Base-by-base conservation (phyloP, 2,113 vertebrate species). In the Fregata magnificens region DNA sequence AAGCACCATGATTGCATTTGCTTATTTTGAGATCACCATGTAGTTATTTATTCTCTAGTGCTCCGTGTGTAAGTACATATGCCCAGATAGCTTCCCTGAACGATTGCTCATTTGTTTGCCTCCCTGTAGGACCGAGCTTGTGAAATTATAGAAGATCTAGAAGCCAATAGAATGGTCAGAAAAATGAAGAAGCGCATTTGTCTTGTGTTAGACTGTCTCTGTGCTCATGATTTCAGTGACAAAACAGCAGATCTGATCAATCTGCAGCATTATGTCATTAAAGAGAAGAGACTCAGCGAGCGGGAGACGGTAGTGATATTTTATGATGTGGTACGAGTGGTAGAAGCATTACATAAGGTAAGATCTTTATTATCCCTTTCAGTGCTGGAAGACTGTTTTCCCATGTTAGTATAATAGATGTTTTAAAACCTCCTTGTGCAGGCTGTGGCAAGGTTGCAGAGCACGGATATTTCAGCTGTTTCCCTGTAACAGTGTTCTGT, bases 191-290 rank as follows among this genome's bases (percentile, higher is more conserved):
- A 99, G 93, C 99, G 99, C 19, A 99, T 99, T 98, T 99, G 99
- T 93, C 99, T 99, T 0, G 99, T 99, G 95, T 98, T 99, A 10
- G 99, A 99, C 98, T 99, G 99, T 97, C 98, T 99, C 76, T 99
- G 99, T 74, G 99, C 99, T 20, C 99, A 99, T 0, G 99, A 99
- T 97, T 99, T 99, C 98, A 99, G 99, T 7, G 99, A 99, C 98
- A 99, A 99, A 97, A 99, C 99, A 0, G 99, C 99, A 2, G 99
- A 99, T 97, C 98, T 99, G 93, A 99, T 99, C 97, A 99, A 99
- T 97, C 98, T 99, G 82, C 99, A 99, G 98, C 99, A 99, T 97
- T 99, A 99, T 5, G 99, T 99, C 96, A 99, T 99, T 94, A 99
- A 99, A 92, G 99, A 99, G 98, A 99, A 99, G 96, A 96, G 99